These are phyloP conservation scores for Microplitis manilae DNA, from an alignment of 2,888 invertebrate genomes.

Conservation along the genomic window DNA sequence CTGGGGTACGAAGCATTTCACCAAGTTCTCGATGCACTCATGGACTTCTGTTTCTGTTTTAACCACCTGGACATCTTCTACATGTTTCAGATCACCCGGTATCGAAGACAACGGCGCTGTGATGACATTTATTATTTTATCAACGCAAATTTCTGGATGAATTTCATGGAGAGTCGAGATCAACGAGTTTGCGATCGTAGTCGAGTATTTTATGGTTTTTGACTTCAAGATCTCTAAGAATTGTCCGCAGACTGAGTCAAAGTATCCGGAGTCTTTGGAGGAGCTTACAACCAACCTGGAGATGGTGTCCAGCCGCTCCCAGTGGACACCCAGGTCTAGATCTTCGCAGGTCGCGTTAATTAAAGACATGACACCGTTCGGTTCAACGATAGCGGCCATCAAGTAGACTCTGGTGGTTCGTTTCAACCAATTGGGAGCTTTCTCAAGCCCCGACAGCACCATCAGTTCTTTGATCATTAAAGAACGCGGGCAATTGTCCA, in stretches of 20 bases:
- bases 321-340: conserved; percentile 76
- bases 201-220: conserved; percentile 71
- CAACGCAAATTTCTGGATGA: conserved; percentile 70
- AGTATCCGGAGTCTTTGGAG: conserved; percentile 73
- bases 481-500: conserved; percentile 76
- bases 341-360: conserved; percentile 79
- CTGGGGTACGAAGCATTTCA: conserved; percentile 64
- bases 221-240: conserved; percentile 58
- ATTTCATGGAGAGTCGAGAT: conserved; percentile 73
- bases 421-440: conserved; percentile 78
- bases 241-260: conserved; percentile 68
- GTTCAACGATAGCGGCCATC: conserved; percentile 75
- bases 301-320: conserved; percentile 80
- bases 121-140: conserved; percentile 68
- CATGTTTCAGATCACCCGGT: neutral
- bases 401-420: conserved; percentile 76
- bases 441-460: conserved; percentile 75
- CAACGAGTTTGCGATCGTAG: conserved; percentile 75
- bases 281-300: conserved; percentile 77
- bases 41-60: conserved; percentile 63
- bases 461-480: conserved; percentile 81
- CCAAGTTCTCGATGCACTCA: conserved; percentile 64
- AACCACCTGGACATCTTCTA: conserved; percentile 4
- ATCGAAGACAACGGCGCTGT: conserved; percentile 59
- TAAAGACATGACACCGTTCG: conserved; percentile 79